Percentiles rank a stretch among this genome's conserved stretches.
phyloP scores from a whole-genome alignment of 2,888 invertebrate species.

The Cephus pygmeus region DNA sequence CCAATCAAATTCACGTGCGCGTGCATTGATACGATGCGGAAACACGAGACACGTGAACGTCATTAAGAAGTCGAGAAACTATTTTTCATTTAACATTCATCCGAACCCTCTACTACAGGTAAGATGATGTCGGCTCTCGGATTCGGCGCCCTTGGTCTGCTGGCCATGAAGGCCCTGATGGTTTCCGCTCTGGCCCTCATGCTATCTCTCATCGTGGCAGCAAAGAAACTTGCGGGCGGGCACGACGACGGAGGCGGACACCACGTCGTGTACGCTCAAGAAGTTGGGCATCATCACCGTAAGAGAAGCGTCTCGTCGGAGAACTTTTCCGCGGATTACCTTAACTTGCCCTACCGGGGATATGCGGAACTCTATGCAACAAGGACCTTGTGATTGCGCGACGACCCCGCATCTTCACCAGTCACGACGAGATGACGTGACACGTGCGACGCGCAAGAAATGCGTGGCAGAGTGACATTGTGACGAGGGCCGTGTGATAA shows the following conservation, averaged over 20 bases:
- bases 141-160: constrained; percentile 78
- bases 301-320: constrained; percentile 52
- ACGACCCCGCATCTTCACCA: background rate
- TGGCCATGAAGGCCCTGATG: constrained; percentile 82
- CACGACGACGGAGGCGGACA: constrained; percentile 71
- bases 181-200: constrained; percentile 79
- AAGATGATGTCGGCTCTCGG: constrained; percentile 82
- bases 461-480: no score
- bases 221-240: constrained; percentile 76
- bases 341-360: constrained; percentile 65
- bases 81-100: background rate
- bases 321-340: constrained; percentile 54
- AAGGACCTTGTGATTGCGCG: constrained; percentile 33
- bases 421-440: no score
- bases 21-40: background rate
- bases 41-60: no score
- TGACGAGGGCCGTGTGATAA: no score
- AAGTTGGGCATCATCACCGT: constrained; percentile 68
- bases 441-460: no score
- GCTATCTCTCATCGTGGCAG: constrained; percentile 79
- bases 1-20: background rate
- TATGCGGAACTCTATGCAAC: constrained; percentile 52
- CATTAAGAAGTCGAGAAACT: constrained; percentile 6
- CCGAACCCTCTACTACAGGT: constrained; percentile 42
- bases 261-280: constrained; percentile 71